Base-by-base conservation (phyloP, 2,113 vertebrate genomes). In the Galemys pyrenaicus region DNA sequence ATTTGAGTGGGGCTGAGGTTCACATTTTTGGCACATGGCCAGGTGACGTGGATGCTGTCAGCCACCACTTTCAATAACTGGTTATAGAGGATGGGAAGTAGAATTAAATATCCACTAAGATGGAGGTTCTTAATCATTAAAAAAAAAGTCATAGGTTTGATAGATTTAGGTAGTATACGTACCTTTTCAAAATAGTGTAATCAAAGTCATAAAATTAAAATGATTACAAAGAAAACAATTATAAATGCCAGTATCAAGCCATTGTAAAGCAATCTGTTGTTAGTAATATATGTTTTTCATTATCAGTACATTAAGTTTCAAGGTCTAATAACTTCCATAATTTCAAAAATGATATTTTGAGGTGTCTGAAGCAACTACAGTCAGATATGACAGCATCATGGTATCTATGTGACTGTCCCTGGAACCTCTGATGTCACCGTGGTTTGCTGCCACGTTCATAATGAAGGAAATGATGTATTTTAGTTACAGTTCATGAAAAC, bases 401-500 rank as follows among this genome's bases (percentile, higher is more conserved):
- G 41, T 64, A 87, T 87, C 35, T 86, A 16, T 92, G 65, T n/a
- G 49, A 62, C 1, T 28, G 8, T 41, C 39, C 24, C 26, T 2
- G 4, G 12, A 51, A 73, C 9, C 37, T 19, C 6, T 32, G 15
- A 54, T 35, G 9, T 5, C 13, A 64, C 4, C 4, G 19, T 89
- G 7, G 6, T 79, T 74, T 89, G 3, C 5, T 51, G 49, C 49
- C 49, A 51, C 62, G 0, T 64, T 74, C 7, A 13, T 62, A 46
- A 80, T 56, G 7, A 44, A 70, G 62, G 12, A 28, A 90, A 85
- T 39, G 19, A 1, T 4, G n/a, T 46, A 70, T 82, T 96, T 77
- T 81, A 81, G 13, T 71, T 37, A 44, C 35, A 35, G 16, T 24
- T 68, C 82, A 87, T 84, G 71, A 87, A 93, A 91, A 92, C 51